A percentile compares a stretch with the other conserved stretches of the same genome.
phyloP scores from a whole-genome alignment of 2,888 invertebrate genomes.

The Sminthurinus aureus region DNA sequence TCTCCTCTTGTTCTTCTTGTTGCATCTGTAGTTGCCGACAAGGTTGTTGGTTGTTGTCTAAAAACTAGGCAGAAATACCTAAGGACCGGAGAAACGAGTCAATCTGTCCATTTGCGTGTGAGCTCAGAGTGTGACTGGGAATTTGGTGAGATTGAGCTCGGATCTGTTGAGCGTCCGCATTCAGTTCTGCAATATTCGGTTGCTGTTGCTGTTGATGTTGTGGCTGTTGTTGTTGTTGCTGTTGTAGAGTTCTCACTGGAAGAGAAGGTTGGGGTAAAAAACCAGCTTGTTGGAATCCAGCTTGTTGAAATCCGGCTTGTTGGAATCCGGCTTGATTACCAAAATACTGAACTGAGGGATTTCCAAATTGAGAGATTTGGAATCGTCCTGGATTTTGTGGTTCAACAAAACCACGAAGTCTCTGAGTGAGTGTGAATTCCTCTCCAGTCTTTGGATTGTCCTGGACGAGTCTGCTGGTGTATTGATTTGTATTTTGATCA shows the following conservation, averaged over 20 bases:
- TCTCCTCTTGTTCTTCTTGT: background rate
- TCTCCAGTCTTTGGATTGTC: slow-evolving; percentile 70
- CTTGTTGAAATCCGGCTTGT: slow-evolving; percentile 28
- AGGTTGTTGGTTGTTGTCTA: slow-evolving; percentile 38
- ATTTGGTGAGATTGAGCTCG: background rate
- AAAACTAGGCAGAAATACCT: slow-evolving; percentile 59
- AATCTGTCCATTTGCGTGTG: slow-evolving; percentile 73
- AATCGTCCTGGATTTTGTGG: slow-evolving; percentile 63
- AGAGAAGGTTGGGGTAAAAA: slow-evolving; percentile 37
- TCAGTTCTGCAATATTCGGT: slow-evolving; percentile 25
- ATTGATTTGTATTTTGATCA: slow-evolving; percentile 78
- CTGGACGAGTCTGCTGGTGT: slow-evolving; percentile 81
- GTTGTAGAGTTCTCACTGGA: slow-evolving; percentile 40
- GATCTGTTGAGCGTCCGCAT: slow-evolving; percentile 36
- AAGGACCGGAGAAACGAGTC: slow-evolving; percentile 79
- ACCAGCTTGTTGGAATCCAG: slow-evolving; percentile 33
- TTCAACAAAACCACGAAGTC: slow-evolving; percentile 77
- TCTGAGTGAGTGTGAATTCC: slow-evolving; percentile 75
- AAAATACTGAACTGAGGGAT: slow-evolving; percentile 28
- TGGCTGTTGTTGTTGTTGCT: slow-evolving; percentile 40
- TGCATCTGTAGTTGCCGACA: slow-evolving; percentile 8
- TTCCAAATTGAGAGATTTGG: slow-evolving; percentile 41
- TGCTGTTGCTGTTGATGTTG: slow-evolving; percentile 42
- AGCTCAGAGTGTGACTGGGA: slow-evolving; percentile 17
- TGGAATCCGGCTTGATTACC: slow-evolving; percentile 37